Evolutionary conservation across 37 sponge, comb jelly and placozoan genomes (phyloP).

Genomic region (Lycopodina hypogea): DNA sequence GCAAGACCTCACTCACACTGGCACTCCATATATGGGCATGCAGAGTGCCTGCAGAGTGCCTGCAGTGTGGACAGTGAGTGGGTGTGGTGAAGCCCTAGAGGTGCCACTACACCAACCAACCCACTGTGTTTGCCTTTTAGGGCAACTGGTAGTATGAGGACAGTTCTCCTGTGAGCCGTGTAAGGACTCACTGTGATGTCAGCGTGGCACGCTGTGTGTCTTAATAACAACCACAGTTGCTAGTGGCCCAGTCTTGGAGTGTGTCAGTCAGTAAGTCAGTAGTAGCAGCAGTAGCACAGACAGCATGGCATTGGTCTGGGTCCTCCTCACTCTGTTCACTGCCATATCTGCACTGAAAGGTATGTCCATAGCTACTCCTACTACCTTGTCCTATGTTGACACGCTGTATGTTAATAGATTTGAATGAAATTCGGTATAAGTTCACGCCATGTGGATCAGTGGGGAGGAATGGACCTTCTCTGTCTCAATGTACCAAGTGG

Average conservation of each 20-base stretch:
- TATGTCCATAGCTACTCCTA: not conserved
- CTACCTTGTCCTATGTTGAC: too few relatives aligned
- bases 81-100: too few relatives aligned
- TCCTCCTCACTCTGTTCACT: not conserved
- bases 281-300: not conserved
- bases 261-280: not conserved
- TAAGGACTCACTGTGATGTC: too few relatives aligned
- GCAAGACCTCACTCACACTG: too few relatives aligned
- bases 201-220: too few relatives aligned
- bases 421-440: conserved; percentile 31
- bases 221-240: not conserved
- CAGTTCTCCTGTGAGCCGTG: too few relatives aligned
- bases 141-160: too few relatives aligned
- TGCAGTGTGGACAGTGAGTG: too few relatives aligned
- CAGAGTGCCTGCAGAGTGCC: too few relatives aligned
- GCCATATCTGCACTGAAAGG: not conserved
- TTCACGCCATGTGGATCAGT: conserved; percentile 44
- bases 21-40: too few relatives aligned
- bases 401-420: conserved; percentile 4
- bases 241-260: not conserved
- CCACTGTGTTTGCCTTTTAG: too few relatives aligned
- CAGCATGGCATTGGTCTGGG: not conserved
- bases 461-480: conserved; percentile 33
- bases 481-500: conserved; percentile 3
- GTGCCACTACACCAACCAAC: too few relatives aligned